These are phyloP conservation scores for Polyommatus iphigenia DNA, from an alignment of 2,888 invertebrate species.

Conservation along the genomic window DNA sequence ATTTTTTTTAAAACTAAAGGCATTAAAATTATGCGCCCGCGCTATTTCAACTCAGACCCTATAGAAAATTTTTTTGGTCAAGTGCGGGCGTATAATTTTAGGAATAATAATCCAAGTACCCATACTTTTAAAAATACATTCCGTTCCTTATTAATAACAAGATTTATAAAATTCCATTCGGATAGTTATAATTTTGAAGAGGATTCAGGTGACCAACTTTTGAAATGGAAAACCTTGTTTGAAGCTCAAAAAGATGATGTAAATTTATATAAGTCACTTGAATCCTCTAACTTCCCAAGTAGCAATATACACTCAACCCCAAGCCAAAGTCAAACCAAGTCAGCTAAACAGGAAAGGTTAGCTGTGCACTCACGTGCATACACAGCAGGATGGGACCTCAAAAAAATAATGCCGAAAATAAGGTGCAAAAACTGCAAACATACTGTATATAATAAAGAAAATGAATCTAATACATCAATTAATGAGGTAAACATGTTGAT, in stretches of 20 bases:
- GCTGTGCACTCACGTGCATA: slow-evolving; percentile 44
- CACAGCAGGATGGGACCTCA: slow-evolving; percentile 42
- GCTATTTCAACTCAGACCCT: slow-evolving; percentile 37
- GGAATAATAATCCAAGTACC: slow-evolving; percentile 43
- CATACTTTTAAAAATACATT: slow-evolving; percentile 43
- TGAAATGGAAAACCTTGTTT: slow-evolving; percentile 23
- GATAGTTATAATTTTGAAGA: slow-evolving; percentile 41
- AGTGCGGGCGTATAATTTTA: slow-evolving; percentile 44
- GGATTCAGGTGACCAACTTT: slow-evolving; percentile 36
- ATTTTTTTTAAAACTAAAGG: slow-evolving; percentile 27
- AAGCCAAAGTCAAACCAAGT: slow-evolving; percentile 13
- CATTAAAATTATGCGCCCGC: slow-evolving; percentile 35
- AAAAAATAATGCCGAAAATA: slow-evolving; percentile 38
- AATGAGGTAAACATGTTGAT: background rate
- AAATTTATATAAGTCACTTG: slow-evolving; percentile 31
- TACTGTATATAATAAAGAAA: slow-evolving; percentile 25
- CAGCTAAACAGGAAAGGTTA: slow-evolving; percentile 36
- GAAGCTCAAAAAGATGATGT: background rate
- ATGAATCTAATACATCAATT: background rate
- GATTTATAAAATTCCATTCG: slow-evolving; percentile 41
- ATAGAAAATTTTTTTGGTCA: slow-evolving; percentile 44
- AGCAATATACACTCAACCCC: background rate
- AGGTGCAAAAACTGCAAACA: slow-evolving; percentile 35
- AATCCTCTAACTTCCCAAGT: slow-evolving; percentile 17
- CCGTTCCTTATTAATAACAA: slow-evolving; percentile 43